Evolutionary conservation across 2,888 invertebrate species (phyloP).

Genomic region (Drosophila nigricruria): DNA sequence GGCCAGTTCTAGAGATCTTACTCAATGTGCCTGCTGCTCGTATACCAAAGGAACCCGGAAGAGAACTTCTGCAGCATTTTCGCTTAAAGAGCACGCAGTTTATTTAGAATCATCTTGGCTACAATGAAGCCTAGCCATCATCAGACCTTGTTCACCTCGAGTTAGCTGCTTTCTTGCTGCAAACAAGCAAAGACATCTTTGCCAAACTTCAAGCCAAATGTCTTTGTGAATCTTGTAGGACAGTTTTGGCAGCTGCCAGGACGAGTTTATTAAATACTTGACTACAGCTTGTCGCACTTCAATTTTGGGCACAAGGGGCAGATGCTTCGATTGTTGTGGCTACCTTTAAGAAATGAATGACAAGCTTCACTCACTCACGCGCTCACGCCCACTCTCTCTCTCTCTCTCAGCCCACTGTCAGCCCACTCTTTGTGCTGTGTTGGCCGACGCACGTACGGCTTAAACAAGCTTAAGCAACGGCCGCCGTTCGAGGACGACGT

Average conservation of each 20-base stretch:
- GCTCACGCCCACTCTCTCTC: background rate
- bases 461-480: slow-evolving; percentile 68
- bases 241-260: background rate
- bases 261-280: slow-evolving; percentile 44
- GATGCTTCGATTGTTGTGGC: slow-evolving; percentile 63
- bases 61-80: too few relatives aligned
- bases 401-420: background rate
- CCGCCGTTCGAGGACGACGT: slow-evolving; percentile 21
- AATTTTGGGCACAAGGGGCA: slow-evolving; percentile 21
- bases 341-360: slow-evolving; percentile 40
- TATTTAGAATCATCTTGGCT: too few relatives aligned
- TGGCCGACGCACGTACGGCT: slow-evolving; percentile 35
- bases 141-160: too few relatives aligned
- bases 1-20: too few relatives aligned
- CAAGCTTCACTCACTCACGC: background rate
- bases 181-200: too few relatives aligned
- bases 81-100: too few relatives aligned
- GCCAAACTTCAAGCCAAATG: background rate
- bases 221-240: background rate
- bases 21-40: too few relatives aligned
- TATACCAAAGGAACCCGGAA: too few relatives aligned
- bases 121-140: too few relatives aligned
- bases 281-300: slow-evolving; percentile 21
- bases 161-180: too few relatives aligned
- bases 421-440: background rate